Evolutionary conservation across 2,113 vertebrate species (phyloP), one percentile per base, ranked within the genome.

Genomic region (Anarhynchus alexandrinus): DNA sequence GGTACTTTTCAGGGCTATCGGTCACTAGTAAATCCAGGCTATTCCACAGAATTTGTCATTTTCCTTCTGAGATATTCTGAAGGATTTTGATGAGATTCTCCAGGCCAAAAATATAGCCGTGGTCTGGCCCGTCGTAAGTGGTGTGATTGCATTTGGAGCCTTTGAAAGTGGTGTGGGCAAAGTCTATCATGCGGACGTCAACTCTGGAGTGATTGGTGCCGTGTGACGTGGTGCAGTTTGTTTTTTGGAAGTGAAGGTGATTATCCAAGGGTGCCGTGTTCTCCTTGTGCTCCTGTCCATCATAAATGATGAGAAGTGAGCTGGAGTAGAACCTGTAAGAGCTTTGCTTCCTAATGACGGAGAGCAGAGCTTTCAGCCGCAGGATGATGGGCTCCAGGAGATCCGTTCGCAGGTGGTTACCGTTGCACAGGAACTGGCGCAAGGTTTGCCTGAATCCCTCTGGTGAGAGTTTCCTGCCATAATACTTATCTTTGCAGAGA

Each of bases 291-390:
- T 98, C 97, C 89, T 98, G 98, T 5, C 98, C 98, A 0, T 98
- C 98, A 0, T 98, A 98, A 70, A 98, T 98, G 94, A 98, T 97
- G 94, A 98, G 98, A 18, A 98, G 98, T 1, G 98, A 98, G 96
- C 98, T 98, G 92, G 98, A 98, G 92, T 98, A 98, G 97, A 98
- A 98, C 30, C 98, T 96, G 88, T 98, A 98, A 11, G 98, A 98
- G 55, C 96, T 97, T 74, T 98, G 98, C 84, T 95, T 97, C 95
- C 94, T 94, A 7, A 98, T 97, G 40, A 98, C 97, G 0, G 95
- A 78, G 6, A 98, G 97, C 84, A 98, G 96, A 25, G 97, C 96
- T 65, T 17, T 97, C 12, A 98, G 97, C 25, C 94, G 89, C 73
- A 18, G 61, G 55, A 98, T 26, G 66, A 98, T 96, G 90, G 98